These are phyloP conservation scores for Ormyrus rosae DNA, from an alignment of 2,888 invertebrate genomes.

Conservation along the genomic window DNA sequence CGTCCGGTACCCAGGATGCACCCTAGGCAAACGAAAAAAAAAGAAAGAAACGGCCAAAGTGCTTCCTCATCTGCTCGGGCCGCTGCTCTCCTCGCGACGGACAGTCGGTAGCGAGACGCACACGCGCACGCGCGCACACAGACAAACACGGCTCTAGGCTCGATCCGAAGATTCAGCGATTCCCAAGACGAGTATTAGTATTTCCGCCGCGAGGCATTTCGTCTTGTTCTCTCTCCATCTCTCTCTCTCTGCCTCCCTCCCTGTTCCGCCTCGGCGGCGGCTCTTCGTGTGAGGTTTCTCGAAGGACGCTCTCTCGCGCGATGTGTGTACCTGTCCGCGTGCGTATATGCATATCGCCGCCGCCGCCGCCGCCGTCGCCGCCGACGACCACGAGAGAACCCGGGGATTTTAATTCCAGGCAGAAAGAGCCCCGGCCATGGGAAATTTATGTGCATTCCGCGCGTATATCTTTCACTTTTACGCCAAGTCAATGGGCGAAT, in stretches of 20 bases:
- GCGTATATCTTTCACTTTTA: constrained; percentile 40
- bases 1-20: no score
- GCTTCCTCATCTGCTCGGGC: neutral
- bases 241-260: constrained; percentile 12
- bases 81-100: neutral
- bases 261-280: neutral
- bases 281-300: constrained; percentile 51
- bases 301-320: constrained; percentile 37
- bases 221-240: constrained; percentile 16
- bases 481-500: constrained; percentile 30
- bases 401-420: constrained; percentile 52
- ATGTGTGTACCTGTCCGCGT: neutral
- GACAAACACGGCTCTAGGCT: neutral
- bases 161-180: constrained; percentile 29
- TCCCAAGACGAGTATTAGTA: constrained; percentile 42
- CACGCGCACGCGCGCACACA: constrained; percentile 10
- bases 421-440: constrained; percentile 38
- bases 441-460: constrained; percentile 54
- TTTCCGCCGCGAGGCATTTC: constrained; percentile 54
- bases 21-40: neutral
- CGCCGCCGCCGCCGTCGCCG: no score
- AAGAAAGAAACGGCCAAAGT: neutral
- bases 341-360: constrained; percentile 3
- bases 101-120: neutral
- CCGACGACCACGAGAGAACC: neutral